Evolutionary conservation across 1,140 invertebrate genomes (phyloP), one percentile per base, ranked within the genome.

Genomic region (Drosophila arizonae): DNA sequence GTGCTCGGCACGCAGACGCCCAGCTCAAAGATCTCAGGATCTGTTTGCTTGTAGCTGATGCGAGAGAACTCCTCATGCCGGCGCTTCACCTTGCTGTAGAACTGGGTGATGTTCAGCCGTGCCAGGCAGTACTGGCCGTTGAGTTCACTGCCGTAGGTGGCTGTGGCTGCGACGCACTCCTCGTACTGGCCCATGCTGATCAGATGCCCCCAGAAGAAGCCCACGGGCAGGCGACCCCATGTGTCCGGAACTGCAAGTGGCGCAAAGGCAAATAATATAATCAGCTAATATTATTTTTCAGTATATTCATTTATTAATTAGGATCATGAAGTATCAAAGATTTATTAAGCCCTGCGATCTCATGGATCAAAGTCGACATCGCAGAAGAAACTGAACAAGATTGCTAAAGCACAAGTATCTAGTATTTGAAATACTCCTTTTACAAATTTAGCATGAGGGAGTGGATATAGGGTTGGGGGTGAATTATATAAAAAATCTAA

Each of bases 141-240:
- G 3, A 91, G 48, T 11, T 69, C 78, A 3, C 72, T 45, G 11
- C 76, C 73, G 9, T 73, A 76, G 24, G 80, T 77, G 3, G 48
- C 39, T 5, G 61, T 72, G 6, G 87, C 87, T 1, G 84, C 90
- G 48, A 91, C 74, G 45, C 90, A 91, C 58, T 91, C 90, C 63
- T 91, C 90, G 62, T 90, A 91, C 51, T 81, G 76, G 0, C 90
- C 90, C 78, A 91, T 90, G 60, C 90, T 91, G 26, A 90, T 82
- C 1, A 77, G 45, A 58, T 91, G 90, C 10, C 90, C 90, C 84
- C 87, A 90, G 48, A 91, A 82, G 43, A 91, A 68, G 26, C 90
- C 90, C 10, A 91, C 67, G 3, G 90, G 90, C 46, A 90, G 26
- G 15, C 90, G 90, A 13, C 90, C 90, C 90, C 90, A 91, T 24